Percentiles rank a stretch among this genome's conserved stretches.
Evolutionary conservation across 2,113 vertebrate genomes (phyloP).

Genomic region (Azemiops feae): DNA sequence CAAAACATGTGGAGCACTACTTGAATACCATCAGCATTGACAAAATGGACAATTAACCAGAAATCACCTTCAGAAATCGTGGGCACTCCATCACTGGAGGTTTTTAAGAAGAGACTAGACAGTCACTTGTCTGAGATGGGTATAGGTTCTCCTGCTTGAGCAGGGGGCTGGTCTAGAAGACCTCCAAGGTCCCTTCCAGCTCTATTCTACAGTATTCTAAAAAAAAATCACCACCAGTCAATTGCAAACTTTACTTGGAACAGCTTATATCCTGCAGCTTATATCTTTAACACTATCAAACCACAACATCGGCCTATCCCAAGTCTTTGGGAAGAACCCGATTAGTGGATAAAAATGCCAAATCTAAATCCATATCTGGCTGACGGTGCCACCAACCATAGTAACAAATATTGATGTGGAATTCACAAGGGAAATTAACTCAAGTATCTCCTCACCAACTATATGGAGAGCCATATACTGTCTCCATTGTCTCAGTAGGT

Average conservation of each 20-base stretch:
- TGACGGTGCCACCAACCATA: not conserved
- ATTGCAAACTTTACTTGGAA: not conserved
- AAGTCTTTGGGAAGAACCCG: not conserved
- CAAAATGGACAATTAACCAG: not conserved
- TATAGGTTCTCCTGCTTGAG: too few species aligned
- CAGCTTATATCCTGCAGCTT: not conserved
- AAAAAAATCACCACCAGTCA: not conserved
- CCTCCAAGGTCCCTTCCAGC: too few species aligned
- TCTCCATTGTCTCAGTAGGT: not conserved
- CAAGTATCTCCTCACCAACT: not conserved
- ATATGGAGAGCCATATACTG: not conserved
- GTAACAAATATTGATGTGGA: not conserved
- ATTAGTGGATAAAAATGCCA: not conserved
- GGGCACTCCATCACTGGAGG: too few species aligned
- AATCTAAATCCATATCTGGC: not conserved
- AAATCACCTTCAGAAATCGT: too few species aligned
- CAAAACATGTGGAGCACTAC: not conserved
- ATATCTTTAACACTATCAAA: not conserved
- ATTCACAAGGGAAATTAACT: not conserved
- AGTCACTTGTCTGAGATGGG: too few species aligned
- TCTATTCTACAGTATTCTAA: too few species aligned
- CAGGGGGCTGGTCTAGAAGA: too few species aligned
- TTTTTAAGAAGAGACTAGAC: too few species aligned
- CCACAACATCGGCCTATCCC: not conserved
- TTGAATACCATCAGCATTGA: not conserved